Evolutionary conservation across 2,888 invertebrate genomes (phyloP), one percentile per base, ranked within the genome.

Genomic region (Busseola fusca): DNA sequence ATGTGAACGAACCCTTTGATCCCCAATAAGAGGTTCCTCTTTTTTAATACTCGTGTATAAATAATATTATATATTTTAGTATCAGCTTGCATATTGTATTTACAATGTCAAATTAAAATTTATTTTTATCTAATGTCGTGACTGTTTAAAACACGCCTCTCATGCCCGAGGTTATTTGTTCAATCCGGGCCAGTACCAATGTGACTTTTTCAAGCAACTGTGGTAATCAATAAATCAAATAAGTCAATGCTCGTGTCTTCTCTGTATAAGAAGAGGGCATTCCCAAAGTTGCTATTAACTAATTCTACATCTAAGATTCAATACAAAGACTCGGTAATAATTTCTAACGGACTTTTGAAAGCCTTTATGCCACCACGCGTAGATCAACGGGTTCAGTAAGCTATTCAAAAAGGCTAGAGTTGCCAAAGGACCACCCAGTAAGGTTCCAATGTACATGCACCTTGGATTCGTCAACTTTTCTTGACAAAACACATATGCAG

Each of bases 341-440:
- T 87, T 91, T 83, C 88, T 93, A 2, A 96, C 90, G 25, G 94
- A 95, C 67, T 88, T 93, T 83, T 97, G 93, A 83, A 97, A 97
- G 0, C 97, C 97, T 87, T 96, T 97, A 87, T 97, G 97, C 97
- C 97, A 97, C 97, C 97, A 97, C 0, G 97, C 97, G 85, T 97
- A 97, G 80, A 97, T 97, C 37, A 97, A 87, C 0, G 97, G 97
- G 87, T 97, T 97, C 0, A 97, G 84, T 60, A 97, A 87, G 81
- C 97, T 97, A 83, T 97, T 97, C 0, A 95, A 84, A 80, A 97
- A 96, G 1, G 97, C 97, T 60, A 97, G 88, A 40, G 96, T 95
- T 0, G 96, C 96, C 57, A 97, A 86, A 0, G 97, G 97, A 62
- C 96, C 96, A 0, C 96, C 96, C 0, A 97, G 92, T 52, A 96